Percentiles rank a stretch among this genome's conserved stretches.
Evolutionary conservation across 2,888 invertebrate genomes (phyloP).

Genomic region (Stramonita haemastoma): DNA sequence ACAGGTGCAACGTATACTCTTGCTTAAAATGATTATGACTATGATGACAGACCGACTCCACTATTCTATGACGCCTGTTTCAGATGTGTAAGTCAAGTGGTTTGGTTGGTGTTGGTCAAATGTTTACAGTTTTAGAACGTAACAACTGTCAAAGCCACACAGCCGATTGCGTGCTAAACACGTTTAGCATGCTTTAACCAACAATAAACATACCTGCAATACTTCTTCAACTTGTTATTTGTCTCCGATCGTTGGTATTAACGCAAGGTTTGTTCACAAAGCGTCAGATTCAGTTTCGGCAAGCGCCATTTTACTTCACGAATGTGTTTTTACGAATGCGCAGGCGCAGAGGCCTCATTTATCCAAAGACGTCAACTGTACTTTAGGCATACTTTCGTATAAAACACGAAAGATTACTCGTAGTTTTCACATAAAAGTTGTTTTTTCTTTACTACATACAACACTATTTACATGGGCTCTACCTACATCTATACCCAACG

Average conservation of each 20-base stretch:
- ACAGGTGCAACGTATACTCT: no score
- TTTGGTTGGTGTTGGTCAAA: no score
- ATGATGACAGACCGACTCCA: no score
- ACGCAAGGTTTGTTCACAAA: slow-evolving; percentile 39
- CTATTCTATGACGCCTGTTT: no score
- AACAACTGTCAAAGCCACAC: neutral
- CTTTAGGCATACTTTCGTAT: slow-evolving; percentile 53
- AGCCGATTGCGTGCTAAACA: neutral
- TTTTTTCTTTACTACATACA: no score
- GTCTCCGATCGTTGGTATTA: slow-evolving; percentile 25
- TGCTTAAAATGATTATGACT: no score
- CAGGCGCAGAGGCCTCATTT: slow-evolving; percentile 48
- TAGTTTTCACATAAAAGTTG: neutral
- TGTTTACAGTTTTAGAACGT: slow-evolving; percentile 5
- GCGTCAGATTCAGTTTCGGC: slow-evolving; percentile 34
- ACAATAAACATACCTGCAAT: slow-evolving; percentile 30
- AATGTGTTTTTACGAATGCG: slow-evolving; percentile 46
- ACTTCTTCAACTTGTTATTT: neutral
- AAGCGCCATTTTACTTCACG: slow-evolving; percentile 51
- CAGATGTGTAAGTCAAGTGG: no score
- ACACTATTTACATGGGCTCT: no score
- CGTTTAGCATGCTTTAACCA: neutral
- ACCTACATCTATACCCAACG: no score
- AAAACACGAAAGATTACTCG: slow-evolving; percentile 44
- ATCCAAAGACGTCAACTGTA: slow-evolving; percentile 43